Base-by-base conservation (phyloP, 1,140 invertebrate genomes). In the Homarus americanus region DNA sequence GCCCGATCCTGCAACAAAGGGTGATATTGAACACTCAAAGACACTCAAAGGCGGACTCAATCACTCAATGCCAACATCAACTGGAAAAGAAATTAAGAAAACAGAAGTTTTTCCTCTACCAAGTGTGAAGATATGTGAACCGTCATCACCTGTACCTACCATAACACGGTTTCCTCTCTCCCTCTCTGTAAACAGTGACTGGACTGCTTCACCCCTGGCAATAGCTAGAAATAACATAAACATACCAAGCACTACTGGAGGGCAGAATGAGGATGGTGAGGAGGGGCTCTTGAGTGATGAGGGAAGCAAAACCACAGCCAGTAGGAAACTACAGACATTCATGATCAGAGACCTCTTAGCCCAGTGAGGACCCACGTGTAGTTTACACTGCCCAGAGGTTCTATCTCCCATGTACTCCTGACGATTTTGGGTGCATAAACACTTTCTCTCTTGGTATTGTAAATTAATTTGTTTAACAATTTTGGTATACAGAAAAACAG, bases 301-400 rank as follows among this genome's bases (percentile, higher is more conserved):
- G 63, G 63, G 32, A 69, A 12, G n/a, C 28, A 69, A 69, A 24
- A 32, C 63, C 9, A 17, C 53, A 34, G 24, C 53, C 28, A 82
- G n/a, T n/a, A n/a, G 63, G 32, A 82, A 38, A 20, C 79, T 24
- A 15, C 79, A 82, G 1, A 82, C 79, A 2, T 82, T 82, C n/a
- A 63, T 82, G 79, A 63, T 63, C 24, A 63, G 79, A n/a, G 79
- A 82, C 32, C 53, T 82, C 20, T n/a, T 82, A 36, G 79, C 79
- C 20, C n/a, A 69, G n/a, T 69, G 63, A 69, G 63, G 24, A 32
- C 9, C 7, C 12, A 63, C 15, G 44, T 15, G n/a, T n/a, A n/a
- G n/a, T n/a, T n/a, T n/a, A n/a, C n/a, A n/a, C n/a, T n/a, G n/a
- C n/a, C n/a, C n/a, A n/a, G n/a, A n/a, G n/a, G n/a, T n/a, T n/a